Evolutionary conservation across 2,888 invertebrate genomes (phyloP).

Genomic region (Neria commutata): DNA sequence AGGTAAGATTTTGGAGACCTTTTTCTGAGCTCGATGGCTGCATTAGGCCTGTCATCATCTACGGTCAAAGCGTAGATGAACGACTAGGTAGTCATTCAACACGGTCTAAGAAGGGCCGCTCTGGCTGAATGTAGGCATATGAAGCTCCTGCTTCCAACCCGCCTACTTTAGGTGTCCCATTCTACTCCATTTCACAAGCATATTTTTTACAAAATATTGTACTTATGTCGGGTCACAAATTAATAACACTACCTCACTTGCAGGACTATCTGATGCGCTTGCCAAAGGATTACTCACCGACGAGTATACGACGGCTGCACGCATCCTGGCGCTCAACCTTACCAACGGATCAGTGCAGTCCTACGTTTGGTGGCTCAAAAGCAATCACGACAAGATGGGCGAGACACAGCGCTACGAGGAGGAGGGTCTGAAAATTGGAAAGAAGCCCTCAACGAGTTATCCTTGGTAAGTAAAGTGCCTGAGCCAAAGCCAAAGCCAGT

Average conservation of each 20-base stretch:
- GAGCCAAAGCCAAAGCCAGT: too few relatives aligned
- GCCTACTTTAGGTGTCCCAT: too few relatives aligned
- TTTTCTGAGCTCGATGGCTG: too few relatives aligned
- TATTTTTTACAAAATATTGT: too few relatives aligned
- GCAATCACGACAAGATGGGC: slow-evolving; percentile 49
- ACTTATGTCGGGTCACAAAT: too few relatives aligned
- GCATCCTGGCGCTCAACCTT: slow-evolving; percentile 69
- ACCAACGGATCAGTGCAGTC: slow-evolving; percentile 67
- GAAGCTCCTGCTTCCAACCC: neutral
- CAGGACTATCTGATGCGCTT: slow-evolving; percentile 76
- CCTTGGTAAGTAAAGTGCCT: slow-evolving; percentile 72
- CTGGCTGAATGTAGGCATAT: too few relatives aligned
- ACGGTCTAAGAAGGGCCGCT: too few relatives aligned
- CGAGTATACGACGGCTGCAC: slow-evolving; percentile 66
- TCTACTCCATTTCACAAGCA: too few relatives aligned
- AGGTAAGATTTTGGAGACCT: too few relatives aligned
- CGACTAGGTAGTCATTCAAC: too few relatives aligned
- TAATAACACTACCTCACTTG: slow-evolving; percentile 32
- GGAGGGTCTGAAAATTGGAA: slow-evolving; percentile 65
- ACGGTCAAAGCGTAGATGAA: too few relatives aligned
- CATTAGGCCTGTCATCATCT: too few relatives aligned
- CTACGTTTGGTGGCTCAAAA: slow-evolving; percentile 68
- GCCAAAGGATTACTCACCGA: slow-evolving; percentile 75
- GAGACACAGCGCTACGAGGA: slow-evolving; percentile 66
- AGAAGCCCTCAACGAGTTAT: slow-evolving; percentile 71